Percentiles rank a stretch among this genome's conserved stretches.
These are phyloP conservation scores for Craseonycteris thonglongyai DNA, from an alignment of 2,113 vertebrate species.

Conservation along the genomic window DNA sequence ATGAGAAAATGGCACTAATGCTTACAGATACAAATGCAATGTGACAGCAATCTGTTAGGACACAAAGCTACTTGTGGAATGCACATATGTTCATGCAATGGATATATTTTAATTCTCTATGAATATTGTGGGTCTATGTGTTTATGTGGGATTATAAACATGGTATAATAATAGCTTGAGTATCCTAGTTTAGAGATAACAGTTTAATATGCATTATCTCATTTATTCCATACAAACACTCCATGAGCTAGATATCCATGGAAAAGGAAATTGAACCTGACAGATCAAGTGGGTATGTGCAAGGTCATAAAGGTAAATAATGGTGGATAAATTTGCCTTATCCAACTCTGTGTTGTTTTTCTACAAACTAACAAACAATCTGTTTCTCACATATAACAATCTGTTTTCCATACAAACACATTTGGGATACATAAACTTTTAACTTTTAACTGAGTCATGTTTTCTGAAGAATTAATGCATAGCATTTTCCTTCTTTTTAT, in stretches of 20 bases:
- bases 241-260: not conserved
- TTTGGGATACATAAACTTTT: slow-evolving; percentile 29
- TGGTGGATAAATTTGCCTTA: not conserved
- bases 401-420: slow-evolving; percentile 30
- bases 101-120: slow-evolving; percentile 35
- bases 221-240: not conserved
- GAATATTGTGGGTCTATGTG: not conserved
- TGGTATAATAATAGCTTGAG: not conserved
- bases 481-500: not conserved
- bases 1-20: slow-evolving; percentile 58
- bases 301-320: not conserved
- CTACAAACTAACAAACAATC: not conserved
- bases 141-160: slow-evolving; percentile 17
- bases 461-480: slow-evolving; percentile 38
- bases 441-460: not conserved
- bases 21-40: slow-evolving; percentile 30
- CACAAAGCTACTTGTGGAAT: not conserved
- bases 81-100: not conserved
- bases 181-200: not conserved
- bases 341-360: not conserved
- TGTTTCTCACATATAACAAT: slow-evolving; percentile 8
- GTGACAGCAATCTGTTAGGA: slow-evolving; percentile 52
- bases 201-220: not conserved
- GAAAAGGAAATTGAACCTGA: not conserved
- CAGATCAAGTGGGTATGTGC: not conserved